Conservation (phyloP, 2,888 invertebrate species). For the Lasioglossum villosulum region DNA sequence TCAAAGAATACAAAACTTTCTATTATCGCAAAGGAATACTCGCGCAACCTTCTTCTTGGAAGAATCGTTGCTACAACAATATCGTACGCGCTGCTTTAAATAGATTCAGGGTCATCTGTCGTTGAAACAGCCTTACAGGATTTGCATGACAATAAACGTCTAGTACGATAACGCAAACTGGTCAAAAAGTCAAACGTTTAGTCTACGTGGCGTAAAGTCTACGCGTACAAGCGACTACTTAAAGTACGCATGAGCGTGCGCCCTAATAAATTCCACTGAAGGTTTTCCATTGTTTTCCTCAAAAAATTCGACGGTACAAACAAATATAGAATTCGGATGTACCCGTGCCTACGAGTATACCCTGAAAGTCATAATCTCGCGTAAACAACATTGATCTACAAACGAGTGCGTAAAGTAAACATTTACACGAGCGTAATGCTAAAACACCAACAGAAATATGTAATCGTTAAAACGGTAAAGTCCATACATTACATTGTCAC, state of each 20-base stretch:
- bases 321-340: background rate
- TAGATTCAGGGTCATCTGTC: background rate
- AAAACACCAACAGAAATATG: slow-evolving; percentile 21
- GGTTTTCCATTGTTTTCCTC: background rate
- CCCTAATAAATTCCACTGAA: background rate
- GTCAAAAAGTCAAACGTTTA: background rate
- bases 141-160: background rate
- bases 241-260: background rate
- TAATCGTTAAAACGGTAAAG: slow-evolving; percentile 43
- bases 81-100: background rate
- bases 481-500: slow-evolving; percentile 54
- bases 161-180: background rate
- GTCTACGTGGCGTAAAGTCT: too few relatives aligned
- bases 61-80: slow-evolving; percentile 4
- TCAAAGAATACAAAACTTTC: background rate
- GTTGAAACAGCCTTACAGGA: slow-evolving; percentile 3
- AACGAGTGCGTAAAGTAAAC: background rate
- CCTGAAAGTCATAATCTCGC: background rate
- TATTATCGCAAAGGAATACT: slow-evolving; percentile 8
- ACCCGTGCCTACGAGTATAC: background rate
- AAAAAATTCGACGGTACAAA: background rate
- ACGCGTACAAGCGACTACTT: too few relatives aligned
- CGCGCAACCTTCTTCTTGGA: background rate
- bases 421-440: background rate
- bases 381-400: background rate